Base-by-base conservation (phyloP, 2,888 invertebrate genomes). In the Philaethria dido region DNA sequence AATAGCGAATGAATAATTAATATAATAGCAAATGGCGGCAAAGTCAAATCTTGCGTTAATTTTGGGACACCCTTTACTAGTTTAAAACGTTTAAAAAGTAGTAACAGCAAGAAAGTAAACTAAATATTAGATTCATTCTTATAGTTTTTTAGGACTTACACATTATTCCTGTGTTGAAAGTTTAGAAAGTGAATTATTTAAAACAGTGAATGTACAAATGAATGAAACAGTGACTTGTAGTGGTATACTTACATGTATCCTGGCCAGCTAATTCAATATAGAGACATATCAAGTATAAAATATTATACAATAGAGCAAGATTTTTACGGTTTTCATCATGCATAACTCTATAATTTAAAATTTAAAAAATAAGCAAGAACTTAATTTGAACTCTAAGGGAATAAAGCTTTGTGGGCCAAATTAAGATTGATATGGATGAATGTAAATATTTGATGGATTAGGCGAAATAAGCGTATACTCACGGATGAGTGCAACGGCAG, bases 301-400 rank as follows among this genome's bases (percentile, higher is more conserved):
- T 48, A 69, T 55, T 69, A 69, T 29, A 66, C 48, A 57, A 42
- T 47, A 69, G 64, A 66, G 67, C 68, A 65, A 48, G 63, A 48
- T 73, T 71, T 73, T 57, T 18, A 63, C 62, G 48, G 36, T 57
- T 62, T 64, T 75, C 69, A 71, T 73, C 80, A 85, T 84, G 85
- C 84, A 78, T 71, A 80, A 78, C 33, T 76, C 81, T 81, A 70
- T 59, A 54, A 62, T 77, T 75, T 76, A 75, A 73, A 74, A 72
- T 79, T 83, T 80, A 78, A 77, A 52, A 79, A 87, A 86, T 73
- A 88, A 89, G 89, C 89, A 74, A 75, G 75, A 86, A 88, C 86
- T 83, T 79, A 87, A 84, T 76, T 81, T 81, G 78, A 87, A 83
- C 79, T 81, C 88, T 89, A 89, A 80, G 74, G 82, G 88, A 83